phyloP scores from a whole-genome alignment of 37 sponge, comb jelly and placozoan genomes.

The Chondrosia reniformis region DNA sequence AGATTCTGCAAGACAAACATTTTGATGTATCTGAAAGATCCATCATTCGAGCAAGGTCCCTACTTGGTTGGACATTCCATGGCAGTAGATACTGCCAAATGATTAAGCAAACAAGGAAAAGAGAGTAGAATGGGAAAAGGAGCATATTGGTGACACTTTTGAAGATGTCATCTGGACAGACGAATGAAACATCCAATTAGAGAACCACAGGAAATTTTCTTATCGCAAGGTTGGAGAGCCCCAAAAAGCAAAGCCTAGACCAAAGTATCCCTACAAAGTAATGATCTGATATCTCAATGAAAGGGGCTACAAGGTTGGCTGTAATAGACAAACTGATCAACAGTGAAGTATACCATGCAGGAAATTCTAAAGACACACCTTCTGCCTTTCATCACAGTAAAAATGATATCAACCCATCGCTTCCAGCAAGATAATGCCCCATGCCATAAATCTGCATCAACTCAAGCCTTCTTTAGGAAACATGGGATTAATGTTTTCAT shows the following conservation, averaged over 20 bases:
- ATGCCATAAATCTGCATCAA: neutral
- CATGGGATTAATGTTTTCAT: neutral
- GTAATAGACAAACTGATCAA: neutral
- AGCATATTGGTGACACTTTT: no score
- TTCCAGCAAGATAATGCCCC: conserved; percentile 18
- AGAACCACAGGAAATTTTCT: neutral
- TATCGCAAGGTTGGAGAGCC: neutral
- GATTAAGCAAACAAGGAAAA: no score
- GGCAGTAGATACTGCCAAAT: no score
- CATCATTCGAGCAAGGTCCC: no score
- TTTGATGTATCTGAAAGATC: no score
- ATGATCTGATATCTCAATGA: neutral
- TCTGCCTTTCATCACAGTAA: neutral
- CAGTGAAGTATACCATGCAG: neutral
- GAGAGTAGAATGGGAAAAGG: no score
- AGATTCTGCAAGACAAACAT: no score
- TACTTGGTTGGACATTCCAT: no score
- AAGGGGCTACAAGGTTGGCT: neutral
- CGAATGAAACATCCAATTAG: no score
- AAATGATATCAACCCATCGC: neutral
- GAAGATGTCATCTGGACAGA: no score
- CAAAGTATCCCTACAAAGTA: conserved; percentile 12
- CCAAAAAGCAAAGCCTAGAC: neutral
- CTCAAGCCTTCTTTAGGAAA: neutral
- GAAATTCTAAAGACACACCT: neutral